Evolutionary conservation across 1,140 invertebrate genomes (phyloP), one percentile per base, ranked within the genome.

Genomic region (Cydia strobilella): DNA sequence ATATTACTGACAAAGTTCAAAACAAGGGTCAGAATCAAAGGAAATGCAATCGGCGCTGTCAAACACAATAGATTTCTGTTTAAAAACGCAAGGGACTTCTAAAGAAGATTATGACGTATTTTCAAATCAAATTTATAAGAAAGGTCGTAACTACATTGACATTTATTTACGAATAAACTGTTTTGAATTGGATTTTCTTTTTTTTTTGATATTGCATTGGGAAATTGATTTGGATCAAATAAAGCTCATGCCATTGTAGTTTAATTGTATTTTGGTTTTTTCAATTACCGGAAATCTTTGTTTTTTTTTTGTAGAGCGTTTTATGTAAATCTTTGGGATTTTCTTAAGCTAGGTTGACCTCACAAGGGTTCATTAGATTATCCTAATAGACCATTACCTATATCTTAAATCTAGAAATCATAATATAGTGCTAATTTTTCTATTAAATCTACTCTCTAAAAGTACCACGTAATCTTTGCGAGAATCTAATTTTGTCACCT

Each of bases 11-110:
- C 25, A 66, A 48, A 15, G 45, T 15, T 48, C 15, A 9, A 66
- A 66, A 66, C 63, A 66, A 31, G 27, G 27, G 63, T n/a, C 63
- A 66, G 18, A 48, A 25, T 63, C 25, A 35, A 66, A 66, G 25
- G 31, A 35, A 54, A 65, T 65, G 20, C 25, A 65, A 65, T 65
- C 62, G 25, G 23, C 7, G 0, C 27, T 66, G 63, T 66, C 63
- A 66, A 27, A 31, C 27, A 66, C 63, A 66, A 66, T 66, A 54
- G 51, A n/a, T 18, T 54, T 54, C 45, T 48, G 13, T 48, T 39
- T 10, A 48, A 54, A 54, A 54, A 18, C 15, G 51, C 20, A 54
- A 54, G 48, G 48, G 51, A 7, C 15, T 54, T 6, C 15, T 7
- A 54, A 31, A 31, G 31, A 31, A 31, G n/a, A 54, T 48, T n/a